A percentile compares a stretch with the other conserved stretches of the same genome.
These are phyloP conservation scores for Holocentrus rufus DNA, from an alignment of 2,797 vertebrate species.

Conservation along the genomic window DNA sequence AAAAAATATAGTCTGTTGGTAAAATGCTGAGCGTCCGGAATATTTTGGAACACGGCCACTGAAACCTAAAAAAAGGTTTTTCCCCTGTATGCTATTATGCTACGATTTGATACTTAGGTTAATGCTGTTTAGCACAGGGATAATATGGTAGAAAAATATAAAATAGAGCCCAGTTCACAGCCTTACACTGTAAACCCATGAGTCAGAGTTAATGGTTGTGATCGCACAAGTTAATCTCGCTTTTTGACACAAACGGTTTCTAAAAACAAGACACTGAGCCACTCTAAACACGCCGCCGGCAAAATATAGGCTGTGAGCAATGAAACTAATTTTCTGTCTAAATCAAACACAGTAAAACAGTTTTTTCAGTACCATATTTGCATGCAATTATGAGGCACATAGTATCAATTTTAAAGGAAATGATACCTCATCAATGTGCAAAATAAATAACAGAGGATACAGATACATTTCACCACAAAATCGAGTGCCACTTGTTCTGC, in stretches of 20 bases:
- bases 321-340: neutral
- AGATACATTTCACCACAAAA: neutral
- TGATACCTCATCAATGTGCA: neutral
- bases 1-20: no score
- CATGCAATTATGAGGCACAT: no score
- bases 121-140: neutral
- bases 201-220: neutral
- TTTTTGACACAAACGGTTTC: conserved; percentile 6
- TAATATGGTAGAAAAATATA: neutral
- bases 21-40: neutral
- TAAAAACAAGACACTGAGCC: neutral
- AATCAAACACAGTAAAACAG: neutral
- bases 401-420: no score
- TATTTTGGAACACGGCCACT: neutral
- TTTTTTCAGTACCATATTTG: no score
- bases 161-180: neutral
- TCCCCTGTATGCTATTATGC: neutral
- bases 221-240: neutral
- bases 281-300: neutral
- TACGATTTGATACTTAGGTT: neutral
- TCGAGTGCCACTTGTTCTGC: neutral
- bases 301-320: neutral
- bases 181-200: neutral
- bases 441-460: neutral
- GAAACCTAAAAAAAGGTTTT: neutral